Conservation (phyloP, 1,140 invertebrate genomes). For the Pseudachorutes palmiensis region DNA sequence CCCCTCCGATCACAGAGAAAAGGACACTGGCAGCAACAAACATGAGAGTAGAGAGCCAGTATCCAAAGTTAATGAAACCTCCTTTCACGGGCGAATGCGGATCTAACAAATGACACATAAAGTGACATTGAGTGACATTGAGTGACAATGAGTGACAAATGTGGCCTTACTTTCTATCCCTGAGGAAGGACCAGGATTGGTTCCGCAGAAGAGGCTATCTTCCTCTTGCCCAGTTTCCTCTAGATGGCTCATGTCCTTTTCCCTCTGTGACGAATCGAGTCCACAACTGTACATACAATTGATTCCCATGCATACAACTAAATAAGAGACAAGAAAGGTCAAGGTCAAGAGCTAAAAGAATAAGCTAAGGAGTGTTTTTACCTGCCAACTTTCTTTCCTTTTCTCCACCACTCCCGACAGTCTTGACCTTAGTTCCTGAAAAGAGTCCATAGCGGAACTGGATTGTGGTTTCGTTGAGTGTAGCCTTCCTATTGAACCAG, state of each 20-base stretch:
- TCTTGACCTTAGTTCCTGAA: neutral
- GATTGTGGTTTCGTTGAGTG: neutral
- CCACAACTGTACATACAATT: constrained; percentile 21
- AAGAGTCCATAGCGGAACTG: constrained; percentile 18
- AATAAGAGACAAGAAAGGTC: too few species aligned
- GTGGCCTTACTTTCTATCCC: neutral
- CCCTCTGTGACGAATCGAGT: neutral
- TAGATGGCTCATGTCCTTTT: constrained; percentile 3
- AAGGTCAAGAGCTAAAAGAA: too few species aligned
- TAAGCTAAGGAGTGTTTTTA: too few species aligned
- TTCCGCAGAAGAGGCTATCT: neutral
- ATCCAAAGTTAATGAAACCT: constrained; percentile 28
- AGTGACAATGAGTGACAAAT: neutral
- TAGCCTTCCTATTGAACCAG: constrained; percentile 3
- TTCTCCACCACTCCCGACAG: too few species aligned
- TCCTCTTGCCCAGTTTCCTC: neutral
- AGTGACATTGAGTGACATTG: neutral
- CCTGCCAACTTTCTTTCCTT: too few species aligned
- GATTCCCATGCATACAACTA: neutral
- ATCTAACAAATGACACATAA: neutral
- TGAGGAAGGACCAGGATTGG: neutral
- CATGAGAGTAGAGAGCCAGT: constrained; percentile 19
- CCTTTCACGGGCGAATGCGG: neutral
- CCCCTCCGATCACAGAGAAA: constrained; percentile 27
- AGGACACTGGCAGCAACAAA: constrained; percentile 13